These are phyloP conservation scores for Cheilosia variabilis DNA, from an alignment of 2,888 invertebrate species.

Conservation along the genomic window DNA sequence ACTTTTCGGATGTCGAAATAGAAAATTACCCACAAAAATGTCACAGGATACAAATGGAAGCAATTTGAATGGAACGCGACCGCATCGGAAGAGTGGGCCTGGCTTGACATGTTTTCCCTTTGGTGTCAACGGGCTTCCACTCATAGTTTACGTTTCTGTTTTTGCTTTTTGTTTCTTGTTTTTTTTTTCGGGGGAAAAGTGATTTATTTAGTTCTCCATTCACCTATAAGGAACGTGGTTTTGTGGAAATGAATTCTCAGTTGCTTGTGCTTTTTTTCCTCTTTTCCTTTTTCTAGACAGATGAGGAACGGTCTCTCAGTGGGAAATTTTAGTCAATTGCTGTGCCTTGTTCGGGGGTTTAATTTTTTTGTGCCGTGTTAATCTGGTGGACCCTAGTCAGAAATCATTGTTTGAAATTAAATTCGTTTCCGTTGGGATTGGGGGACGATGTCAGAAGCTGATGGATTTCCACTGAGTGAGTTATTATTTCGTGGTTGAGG, in stretches of 20 bases:
- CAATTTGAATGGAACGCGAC: slow-evolving; percentile 64
- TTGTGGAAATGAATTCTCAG: slow-evolving; percentile 22
- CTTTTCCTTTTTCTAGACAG: slow-evolving; percentile 23
- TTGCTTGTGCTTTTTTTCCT: neutral
- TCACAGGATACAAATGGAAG: slow-evolving; percentile 69
- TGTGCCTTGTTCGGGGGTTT: slow-evolving; percentile 33
- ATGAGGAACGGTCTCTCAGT: slow-evolving; percentile 9
- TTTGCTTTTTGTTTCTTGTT: neutral
- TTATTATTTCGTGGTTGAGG: slow-evolving; percentile 44
- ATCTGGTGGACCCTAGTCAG: slow-evolving; percentile 37
- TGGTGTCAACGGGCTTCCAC: slow-evolving; percentile 63
- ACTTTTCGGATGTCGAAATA: slow-evolving; percentile 53
- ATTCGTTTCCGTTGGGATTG: slow-evolving; percentile 38
- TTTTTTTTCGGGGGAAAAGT: slow-evolving; percentile 37
- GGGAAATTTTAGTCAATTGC: slow-evolving; percentile 60
- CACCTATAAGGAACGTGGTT: slow-evolving; percentile 51
- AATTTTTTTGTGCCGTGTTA: slow-evolving; percentile 15
- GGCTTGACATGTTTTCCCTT: slow-evolving; percentile 68
- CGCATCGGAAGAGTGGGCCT: slow-evolving; percentile 33
- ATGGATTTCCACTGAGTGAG: slow-evolving; percentile 55
- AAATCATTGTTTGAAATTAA: slow-evolving; percentile 66
- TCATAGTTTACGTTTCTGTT: slow-evolving; percentile 11
- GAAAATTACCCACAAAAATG: slow-evolving; percentile 73
- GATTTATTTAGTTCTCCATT: slow-evolving; percentile 66
- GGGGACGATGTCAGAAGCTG: slow-evolving; percentile 38